phyloP scores from a whole-genome alignment of 1,140 invertebrate genomes.

The Drosophila bocqueti region DNA sequence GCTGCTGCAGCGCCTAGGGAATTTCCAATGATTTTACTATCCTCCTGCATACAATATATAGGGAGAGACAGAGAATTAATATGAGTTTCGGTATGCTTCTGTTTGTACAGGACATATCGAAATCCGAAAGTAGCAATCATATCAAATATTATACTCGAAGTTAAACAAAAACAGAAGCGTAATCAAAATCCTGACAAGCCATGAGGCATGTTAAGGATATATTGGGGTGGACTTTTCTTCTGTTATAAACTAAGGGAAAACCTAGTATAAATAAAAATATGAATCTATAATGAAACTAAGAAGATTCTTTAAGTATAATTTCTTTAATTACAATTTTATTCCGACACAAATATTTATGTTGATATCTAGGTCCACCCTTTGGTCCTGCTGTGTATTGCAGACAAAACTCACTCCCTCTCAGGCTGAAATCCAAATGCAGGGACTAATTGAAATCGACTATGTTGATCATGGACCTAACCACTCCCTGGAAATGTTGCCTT shows the following conservation, averaged over 20 bases:
- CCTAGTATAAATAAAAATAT: background rate
- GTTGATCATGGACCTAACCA: conserved; percentile 36
- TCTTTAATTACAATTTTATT: no score
- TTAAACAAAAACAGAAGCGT: conserved; percentile 63
- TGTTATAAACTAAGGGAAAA: background rate
- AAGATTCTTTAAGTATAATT: background rate
- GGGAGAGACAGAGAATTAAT: conserved; percentile 25
- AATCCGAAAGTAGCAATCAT: conserved; percentile 64
- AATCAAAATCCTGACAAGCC: conserved; percentile 52
- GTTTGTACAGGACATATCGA: conserved; percentile 60
- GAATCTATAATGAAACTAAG: background rate
- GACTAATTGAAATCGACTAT: conserved; percentile 63
- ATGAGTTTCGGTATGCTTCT: conserved; percentile 33
- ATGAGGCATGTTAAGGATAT: background rate
- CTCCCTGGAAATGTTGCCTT: background rate
- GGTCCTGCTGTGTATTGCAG: conserved; percentile 15
- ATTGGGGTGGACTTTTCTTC: background rate
- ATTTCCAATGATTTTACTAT: conserved; percentile 23
- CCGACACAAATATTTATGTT: no score
- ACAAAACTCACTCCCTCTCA: conserved; percentile 23
- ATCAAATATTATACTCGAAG: conserved; percentile 72
- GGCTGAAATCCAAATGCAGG: conserved; percentile 42
- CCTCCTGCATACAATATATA: background rate
- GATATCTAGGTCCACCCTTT: background rate
- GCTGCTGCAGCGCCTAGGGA: conserved; percentile 23